Evolutionary conservation across 2,888 invertebrate species (phyloP).

Genomic region (Drosophila ustulata): DNA sequence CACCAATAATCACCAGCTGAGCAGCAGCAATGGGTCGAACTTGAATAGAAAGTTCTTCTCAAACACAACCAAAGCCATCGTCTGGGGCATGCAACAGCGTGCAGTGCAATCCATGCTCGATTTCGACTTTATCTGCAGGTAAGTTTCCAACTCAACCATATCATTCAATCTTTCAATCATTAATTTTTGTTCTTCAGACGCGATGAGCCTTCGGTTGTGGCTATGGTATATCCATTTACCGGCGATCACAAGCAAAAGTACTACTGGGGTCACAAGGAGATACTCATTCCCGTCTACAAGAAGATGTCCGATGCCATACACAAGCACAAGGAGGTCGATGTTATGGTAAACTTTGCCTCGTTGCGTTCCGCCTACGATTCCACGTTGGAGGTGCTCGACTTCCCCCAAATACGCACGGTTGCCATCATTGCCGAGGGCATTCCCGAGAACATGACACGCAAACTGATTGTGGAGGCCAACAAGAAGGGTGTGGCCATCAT

Average conservation of each 20-base stretch:
- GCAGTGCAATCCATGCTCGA: conserved; percentile 91
- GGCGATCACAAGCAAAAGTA: conserved; percentile 99
- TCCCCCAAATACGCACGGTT: conserved; percentile 96
- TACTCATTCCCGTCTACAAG: conserved; percentile 97
- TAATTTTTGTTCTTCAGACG: conserved; percentile 87
- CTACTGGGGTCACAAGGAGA: conserved; percentile 99
- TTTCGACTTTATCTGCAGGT: conserved; percentile 85
- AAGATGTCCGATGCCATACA: conserved; percentile 98
- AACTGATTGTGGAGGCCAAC: conserved; percentile 93
- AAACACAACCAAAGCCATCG: conserved; percentile 95
- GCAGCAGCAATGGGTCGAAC: conserved; percentile 67
- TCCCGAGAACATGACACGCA: conserved; percentile 98
- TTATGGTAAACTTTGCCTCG: conserved; percentile 98
- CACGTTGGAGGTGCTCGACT: conserved; percentile 96
- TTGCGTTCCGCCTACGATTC: conserved; percentile 98
- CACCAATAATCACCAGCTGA: conserved; percentile 65
- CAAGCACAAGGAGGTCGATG: conserved; percentile 97
- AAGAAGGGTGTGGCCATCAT: conserved; percentile 94
- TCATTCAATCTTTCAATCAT: not conserved
- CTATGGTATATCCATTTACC: conserved; percentile 99
- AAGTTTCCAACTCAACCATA: conserved; percentile 36
- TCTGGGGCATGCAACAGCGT: conserved; percentile 99
- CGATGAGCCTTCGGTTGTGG: conserved; percentile 96
- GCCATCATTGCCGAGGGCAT: conserved; percentile 99
- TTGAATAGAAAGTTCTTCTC: conserved; percentile 89